Conservation (phyloP, 2,797 vertebrate genomes). For the Dallia pectoralis region DNA sequence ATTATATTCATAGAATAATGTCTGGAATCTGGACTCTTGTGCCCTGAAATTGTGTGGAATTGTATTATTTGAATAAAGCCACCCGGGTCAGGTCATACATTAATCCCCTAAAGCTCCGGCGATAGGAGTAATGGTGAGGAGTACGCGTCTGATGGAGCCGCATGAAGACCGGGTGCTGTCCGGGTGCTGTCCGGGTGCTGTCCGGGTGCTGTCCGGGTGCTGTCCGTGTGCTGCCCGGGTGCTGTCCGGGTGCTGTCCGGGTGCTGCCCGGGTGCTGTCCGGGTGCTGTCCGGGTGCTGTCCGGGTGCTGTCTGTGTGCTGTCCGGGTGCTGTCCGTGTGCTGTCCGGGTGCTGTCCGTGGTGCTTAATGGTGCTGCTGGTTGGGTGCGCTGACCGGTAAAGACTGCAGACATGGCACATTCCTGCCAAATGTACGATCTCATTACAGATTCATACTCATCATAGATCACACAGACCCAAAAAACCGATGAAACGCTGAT, state of each 20-base stretch:
- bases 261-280: not conserved
- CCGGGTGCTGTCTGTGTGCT: conserved; percentile 9
- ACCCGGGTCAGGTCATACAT: conserved; percentile 30
- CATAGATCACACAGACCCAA: no score
- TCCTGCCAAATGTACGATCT: no score
- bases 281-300: not conserved
- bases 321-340: conserved; percentile 9
- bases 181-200: not conserved
- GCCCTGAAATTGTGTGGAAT: conserved; percentile 34
- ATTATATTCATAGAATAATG: conserved; percentile 48
- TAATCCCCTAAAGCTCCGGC: conserved; percentile 9
- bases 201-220: not conserved
- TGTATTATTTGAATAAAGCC: conserved; percentile 44
- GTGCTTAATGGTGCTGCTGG: not conserved
- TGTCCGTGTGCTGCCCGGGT: not conserved
- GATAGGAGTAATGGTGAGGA: not conserved
- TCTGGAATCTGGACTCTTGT: not conserved
- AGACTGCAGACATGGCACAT: no score
- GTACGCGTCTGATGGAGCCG: not conserved
- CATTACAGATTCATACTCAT: no score
- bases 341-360: conserved; percentile 9
- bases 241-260: conserved; percentile 6
- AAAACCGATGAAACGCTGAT: no score
- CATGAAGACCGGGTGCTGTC: not conserved
- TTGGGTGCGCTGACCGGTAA: no score